Percentiles rank a stretch among this genome's conserved stretches.
phyloP scores from a whole-genome alignment of 2,113 vertebrate species.

The Esox niger region DNA sequence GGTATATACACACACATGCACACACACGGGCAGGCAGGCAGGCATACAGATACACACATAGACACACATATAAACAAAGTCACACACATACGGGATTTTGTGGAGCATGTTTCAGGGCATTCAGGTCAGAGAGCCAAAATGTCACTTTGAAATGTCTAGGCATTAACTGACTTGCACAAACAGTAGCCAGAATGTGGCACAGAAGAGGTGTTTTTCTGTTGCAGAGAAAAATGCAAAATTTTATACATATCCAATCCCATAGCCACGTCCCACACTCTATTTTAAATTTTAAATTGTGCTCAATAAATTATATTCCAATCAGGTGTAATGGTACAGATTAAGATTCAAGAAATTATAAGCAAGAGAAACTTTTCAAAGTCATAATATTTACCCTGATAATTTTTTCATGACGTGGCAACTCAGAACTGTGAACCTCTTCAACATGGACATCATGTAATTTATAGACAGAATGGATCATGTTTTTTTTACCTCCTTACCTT shows the following conservation, averaged over 20 bases:
- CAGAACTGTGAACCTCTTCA: conserved; percentile 47
- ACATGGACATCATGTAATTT: conserved; percentile 38
- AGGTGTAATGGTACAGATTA: conserved; percentile 32
- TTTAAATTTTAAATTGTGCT: neutral
- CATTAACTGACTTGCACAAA: conserved; percentile 39
- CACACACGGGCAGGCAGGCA: conserved; percentile 18
- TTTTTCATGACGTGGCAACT: conserved; percentile 55
- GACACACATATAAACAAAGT: conserved; percentile 19
- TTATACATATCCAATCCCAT: neutral
- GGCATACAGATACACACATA: conserved; percentile 25
- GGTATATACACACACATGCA: conserved; percentile 17
- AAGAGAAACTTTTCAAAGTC: conserved; percentile 58
- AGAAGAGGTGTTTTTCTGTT: conserved; percentile 9
- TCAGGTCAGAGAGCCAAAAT: conserved; percentile 22
- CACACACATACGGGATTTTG: conserved; percentile 1
- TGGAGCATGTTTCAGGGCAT: conserved; percentile 13
- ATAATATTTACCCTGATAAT: conserved; percentile 73
- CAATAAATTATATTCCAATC: neutral
- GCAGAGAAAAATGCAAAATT: neutral
- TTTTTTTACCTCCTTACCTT: conserved; percentile 58
- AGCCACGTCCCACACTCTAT: neutral
- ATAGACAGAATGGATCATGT: conserved; percentile 54
- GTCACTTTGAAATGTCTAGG: conserved; percentile 24
- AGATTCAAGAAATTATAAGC: too few relatives aligned
- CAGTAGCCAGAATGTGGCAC: conserved; percentile 31